Evolutionary conservation across 1,140 invertebrate species (phyloP), one percentile per base, ranked within the genome.

Genomic region (Chrysopa pallens): DNA sequence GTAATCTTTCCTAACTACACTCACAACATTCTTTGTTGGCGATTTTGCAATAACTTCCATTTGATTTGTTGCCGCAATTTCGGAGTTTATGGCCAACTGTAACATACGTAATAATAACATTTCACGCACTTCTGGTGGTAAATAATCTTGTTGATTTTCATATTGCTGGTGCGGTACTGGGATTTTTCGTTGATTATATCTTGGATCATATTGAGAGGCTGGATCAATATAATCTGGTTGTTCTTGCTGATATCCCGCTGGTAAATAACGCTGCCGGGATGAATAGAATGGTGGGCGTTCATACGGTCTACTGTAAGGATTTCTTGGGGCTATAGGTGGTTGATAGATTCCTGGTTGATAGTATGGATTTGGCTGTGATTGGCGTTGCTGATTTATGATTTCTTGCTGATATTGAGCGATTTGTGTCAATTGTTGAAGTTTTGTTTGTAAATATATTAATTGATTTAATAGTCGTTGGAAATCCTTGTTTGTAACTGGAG

Each of bases 41-140:
- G 57, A 47, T 0, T 54, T 57, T 0, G 58, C 52, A 8, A 51
- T 58, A 1, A 50, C 48, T 15, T 59, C 47, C 13, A 58, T 40
- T 12, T 55, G 27, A 0, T 47, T 43, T 1, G 51, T 53, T 9
- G 55, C 40, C 6, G 42, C 38, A 35, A 41, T 40, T 48, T 76
- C 72, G 1, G 72, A 68, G 50, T 73, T 76, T 40, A 80, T 78
- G 0, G 76, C 76, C 13, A 80, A 49, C 47, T 79, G 72, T 4
- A 80, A 54, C 76, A 80, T 79, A 48, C 76, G 70, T 39, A 79
- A 49, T 6, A 80, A 50, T 13, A 80, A 54, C 46, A 76, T 75
- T 57, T 80, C 78, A 33, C 76, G 59, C 7, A 80, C 71, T 27
- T 76, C 70, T 0, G 72, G 61, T 8, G 76, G 78, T 11, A 80